A percentile compares a stretch with the other conserved stretches of the same genome.
Evolutionary conservation across 2,797 vertebrate genomes (phyloP).

Genomic region (Scolopax bukidnonensis): DNA sequence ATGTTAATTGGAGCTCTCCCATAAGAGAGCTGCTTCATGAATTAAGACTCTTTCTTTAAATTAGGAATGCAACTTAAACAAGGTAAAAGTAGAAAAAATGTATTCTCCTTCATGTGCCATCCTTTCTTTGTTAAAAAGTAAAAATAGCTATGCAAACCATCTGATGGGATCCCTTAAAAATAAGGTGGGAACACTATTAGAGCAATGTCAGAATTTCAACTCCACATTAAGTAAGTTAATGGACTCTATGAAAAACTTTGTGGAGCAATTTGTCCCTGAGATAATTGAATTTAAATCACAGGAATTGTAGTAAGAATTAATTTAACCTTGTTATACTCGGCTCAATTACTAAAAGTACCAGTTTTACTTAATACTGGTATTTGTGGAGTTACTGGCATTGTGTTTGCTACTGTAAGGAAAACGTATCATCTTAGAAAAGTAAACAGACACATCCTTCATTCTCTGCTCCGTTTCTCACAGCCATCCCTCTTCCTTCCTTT

Average conservation of each 20-base stretch:
- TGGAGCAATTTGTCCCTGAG: not conserved
- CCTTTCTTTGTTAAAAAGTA: not conserved
- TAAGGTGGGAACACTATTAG: not conserved
- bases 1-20: not conserved
- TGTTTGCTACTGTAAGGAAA: not conserved
- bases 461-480: not conserved
- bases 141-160: not conserved
- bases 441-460: conserved; percentile 3
- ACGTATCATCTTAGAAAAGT: not conserved
- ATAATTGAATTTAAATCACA: conserved; percentile 24
- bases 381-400: not conserved
- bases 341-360: not conserved
- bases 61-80: not conserved
- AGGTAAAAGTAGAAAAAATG: not conserved
- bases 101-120: not conserved
- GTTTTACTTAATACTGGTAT: not conserved
- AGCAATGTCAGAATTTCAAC: not conserved
- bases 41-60: not conserved
- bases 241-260: conserved; percentile 18
- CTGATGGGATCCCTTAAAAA: not conserved
- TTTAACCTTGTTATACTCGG: conserved; percentile 27
- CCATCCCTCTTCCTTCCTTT: not conserved
- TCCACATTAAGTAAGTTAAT: not conserved
- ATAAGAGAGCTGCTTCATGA: not conserved
- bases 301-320: conserved; percentile 21